phyloP scores from a whole-genome alignment of 2,113 vertebrate species.

The Empidonax alnorum region DNA sequence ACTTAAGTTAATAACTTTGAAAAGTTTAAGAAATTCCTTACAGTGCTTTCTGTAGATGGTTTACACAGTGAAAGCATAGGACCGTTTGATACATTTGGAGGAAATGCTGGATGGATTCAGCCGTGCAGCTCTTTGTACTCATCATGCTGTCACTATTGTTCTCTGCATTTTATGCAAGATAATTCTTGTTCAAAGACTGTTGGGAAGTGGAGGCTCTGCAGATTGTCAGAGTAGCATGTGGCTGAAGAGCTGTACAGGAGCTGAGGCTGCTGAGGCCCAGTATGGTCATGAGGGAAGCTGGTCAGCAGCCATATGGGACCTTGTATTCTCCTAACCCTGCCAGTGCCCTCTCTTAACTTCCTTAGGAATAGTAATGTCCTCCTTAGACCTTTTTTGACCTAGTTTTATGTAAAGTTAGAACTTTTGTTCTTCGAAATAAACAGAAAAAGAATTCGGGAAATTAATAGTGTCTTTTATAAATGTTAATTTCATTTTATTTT shows the following conservation, averaged over 20 bases:
- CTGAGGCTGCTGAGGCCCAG: not conserved
- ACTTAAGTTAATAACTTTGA: not conserved
- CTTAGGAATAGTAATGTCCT: not conserved
- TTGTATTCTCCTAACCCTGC: not conserved
- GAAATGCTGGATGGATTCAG: not conserved
- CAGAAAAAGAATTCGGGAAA: not conserved
- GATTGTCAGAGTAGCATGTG: not conserved
- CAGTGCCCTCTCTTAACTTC: not conserved
- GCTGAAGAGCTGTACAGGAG: not conserved
- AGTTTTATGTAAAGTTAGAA: not conserved
- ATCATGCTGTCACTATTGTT: not conserved
- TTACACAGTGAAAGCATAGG: not conserved
- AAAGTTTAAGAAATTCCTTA: not conserved
- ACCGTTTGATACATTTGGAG: not conserved
- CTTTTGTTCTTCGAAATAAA: not conserved
- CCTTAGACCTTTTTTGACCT: not conserved
- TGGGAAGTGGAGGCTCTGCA: not conserved
- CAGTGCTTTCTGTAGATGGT: not conserved
- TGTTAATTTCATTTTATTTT: not conserved
- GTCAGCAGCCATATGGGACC: not conserved
- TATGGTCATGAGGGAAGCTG: not conserved
- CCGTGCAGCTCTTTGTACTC: not conserved
- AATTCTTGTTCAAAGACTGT: not conserved
- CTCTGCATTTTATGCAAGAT: not conserved
- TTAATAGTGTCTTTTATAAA: not conserved